phyloP scores from a whole-genome alignment of 2,113 vertebrate species.

The Callocephalon fimbriatum region DNA sequence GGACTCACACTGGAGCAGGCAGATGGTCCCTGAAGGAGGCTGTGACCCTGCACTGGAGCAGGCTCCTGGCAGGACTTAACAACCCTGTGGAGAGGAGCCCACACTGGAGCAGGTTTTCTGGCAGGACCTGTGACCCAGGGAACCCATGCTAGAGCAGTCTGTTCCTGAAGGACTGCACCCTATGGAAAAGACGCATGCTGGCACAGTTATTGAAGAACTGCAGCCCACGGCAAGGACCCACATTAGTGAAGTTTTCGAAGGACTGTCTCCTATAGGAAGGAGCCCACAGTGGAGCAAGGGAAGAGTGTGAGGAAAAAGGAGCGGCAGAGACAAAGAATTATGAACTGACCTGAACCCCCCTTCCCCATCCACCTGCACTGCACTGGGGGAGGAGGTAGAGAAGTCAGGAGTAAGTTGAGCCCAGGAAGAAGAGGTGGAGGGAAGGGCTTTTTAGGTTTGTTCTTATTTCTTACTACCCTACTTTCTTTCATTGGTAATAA shows the following conservation, averaged over 20 bases:
- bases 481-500: not conserved
- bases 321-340: fast-evolving
- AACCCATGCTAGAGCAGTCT: not conserved
- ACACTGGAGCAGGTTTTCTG: not conserved
- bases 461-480: not conserved
- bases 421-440: not conserved
- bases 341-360: not conserved
- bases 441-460: not conserved
- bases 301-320: not conserved
- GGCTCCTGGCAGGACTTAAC: not conserved
- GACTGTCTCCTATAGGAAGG: not conserved
- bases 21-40: not conserved
- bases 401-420: not conserved
- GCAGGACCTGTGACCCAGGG: not conserved
- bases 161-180: not conserved
- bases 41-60: not conserved
- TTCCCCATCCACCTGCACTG: not conserved
- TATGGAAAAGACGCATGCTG: not conserved
- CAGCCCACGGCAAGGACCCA: not conserved
- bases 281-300: not conserved
- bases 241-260: not conserved
- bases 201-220: not conserved
- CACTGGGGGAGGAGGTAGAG: not conserved
- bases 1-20: not conserved
- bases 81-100: not conserved